Percentiles rank a stretch among this genome's conserved stretches.
phyloP scores from a whole-genome alignment of 2,888 invertebrate species.

The Nomada lathburiana region DNA sequence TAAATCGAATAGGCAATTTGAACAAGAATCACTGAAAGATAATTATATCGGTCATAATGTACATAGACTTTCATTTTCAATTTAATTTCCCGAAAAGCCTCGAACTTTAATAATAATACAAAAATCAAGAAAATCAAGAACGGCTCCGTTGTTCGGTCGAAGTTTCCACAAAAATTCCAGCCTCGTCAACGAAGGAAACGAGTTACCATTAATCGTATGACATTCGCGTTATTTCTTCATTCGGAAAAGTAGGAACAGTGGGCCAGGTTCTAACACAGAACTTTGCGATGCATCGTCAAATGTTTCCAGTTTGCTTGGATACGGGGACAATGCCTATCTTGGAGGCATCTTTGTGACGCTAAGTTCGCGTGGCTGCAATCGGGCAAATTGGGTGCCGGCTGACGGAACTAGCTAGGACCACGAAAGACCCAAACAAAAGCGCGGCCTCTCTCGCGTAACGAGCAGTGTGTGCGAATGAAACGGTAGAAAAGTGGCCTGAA shows the following conservation, averaged over 20 bases:
- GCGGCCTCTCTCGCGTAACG: slow-evolving; percentile 48
- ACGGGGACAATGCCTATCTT: slow-evolving; percentile 24
- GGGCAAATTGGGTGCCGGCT: slow-evolving; percentile 63
- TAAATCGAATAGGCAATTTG: no score
- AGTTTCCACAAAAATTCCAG: no score
- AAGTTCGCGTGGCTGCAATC: slow-evolving; percentile 54
- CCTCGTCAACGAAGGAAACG: no score
- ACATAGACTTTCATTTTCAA: no score
- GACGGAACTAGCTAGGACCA: slow-evolving; percentile 62
- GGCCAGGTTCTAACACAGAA: not conserved
- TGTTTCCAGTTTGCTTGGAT: slow-evolving; percentile 23
- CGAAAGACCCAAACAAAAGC: slow-evolving; percentile 69
- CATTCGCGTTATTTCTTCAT: no score
- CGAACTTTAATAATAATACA: no score
- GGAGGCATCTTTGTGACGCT: slow-evolving; percentile 30
- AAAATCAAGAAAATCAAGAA: no score
- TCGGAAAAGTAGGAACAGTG: not conserved
- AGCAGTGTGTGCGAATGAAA: slow-evolving; percentile 60
- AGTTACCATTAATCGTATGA: no score
- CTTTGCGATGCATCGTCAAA: slow-evolving; percentile 4
- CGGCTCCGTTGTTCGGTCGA: no score
- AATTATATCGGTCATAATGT: no score
- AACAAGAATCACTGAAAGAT: no score
- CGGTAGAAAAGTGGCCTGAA: slow-evolving; percentile 77
- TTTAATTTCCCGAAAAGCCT: no score